Percentiles rank a stretch among this genome's conserved stretches.
phyloP scores from a whole-genome alignment of 2,797 vertebrate species.

The Anabacerthia variegaticeps region DNA sequence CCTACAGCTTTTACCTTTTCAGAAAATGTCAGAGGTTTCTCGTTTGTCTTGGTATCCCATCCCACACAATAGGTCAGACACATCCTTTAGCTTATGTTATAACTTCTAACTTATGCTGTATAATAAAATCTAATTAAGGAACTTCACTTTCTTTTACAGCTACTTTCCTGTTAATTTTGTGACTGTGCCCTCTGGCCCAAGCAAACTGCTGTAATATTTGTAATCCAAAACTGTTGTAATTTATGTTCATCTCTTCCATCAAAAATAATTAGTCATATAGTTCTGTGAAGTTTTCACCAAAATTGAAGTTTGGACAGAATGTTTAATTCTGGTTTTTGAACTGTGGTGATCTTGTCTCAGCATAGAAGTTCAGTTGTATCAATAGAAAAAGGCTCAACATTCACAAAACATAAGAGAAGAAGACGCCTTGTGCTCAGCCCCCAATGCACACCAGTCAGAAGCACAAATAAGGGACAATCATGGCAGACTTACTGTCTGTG shows the following conservation, averaged over 20 bases:
- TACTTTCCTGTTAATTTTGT: constrained; percentile 40
- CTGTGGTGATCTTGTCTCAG: neutral
- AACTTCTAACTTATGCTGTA: neutral
- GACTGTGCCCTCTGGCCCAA: constrained; percentile 26
- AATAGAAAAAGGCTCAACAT: neutral
- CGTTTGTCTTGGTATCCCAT: neutral
- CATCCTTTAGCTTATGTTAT: constrained; percentile 1
- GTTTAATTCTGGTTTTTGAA: neutral
- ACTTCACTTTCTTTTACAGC: constrained; percentile 20
- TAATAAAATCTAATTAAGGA: constrained; percentile 39
- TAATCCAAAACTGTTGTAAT: neutral
- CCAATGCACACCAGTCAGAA: neutral
- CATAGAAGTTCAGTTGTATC: neutral
- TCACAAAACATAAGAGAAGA: neutral
- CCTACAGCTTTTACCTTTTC: constrained; percentile 5
- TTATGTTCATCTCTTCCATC: neutral
- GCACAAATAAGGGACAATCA: neutral
- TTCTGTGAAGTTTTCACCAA: constrained; percentile 15
- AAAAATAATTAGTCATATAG: constrained; percentile 34
- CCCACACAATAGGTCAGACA: constrained; percentile 38
- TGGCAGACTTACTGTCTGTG: neutral
- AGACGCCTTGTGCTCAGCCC: neutral
- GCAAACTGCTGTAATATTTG: constrained; percentile 51
- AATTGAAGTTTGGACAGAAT: neutral
- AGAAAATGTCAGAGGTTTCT: constrained; percentile 28